Evolutionary conservation across 1,140 invertebrate species (phyloP).

Genomic region (Heliconius nattereri): DNA sequence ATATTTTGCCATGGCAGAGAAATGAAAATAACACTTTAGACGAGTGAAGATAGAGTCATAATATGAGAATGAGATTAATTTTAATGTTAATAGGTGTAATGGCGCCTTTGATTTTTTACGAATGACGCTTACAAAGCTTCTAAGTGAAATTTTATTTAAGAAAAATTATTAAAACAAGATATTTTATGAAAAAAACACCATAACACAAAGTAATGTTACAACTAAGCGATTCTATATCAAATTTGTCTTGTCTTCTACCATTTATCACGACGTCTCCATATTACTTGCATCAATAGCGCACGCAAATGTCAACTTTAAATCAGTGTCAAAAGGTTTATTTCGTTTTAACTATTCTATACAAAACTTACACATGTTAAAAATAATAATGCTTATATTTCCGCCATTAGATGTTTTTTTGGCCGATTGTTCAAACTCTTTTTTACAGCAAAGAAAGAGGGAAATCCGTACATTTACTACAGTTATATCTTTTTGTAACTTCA

Average conservation of each 20-base stretch:
- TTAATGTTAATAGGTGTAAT: too few relatives aligned
- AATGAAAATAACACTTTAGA: too few relatives aligned
- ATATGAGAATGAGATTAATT: too few relatives aligned
- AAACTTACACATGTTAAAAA: neutral
- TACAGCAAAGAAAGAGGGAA: too few relatives aligned
- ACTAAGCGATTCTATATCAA: constrained; percentile 25
- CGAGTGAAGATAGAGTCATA: too few relatives aligned
- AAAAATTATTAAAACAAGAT: neutral
- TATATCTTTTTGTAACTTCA: neutral
- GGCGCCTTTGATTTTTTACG: too few relatives aligned
- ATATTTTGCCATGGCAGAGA: too few relatives aligned
- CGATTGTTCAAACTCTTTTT: neutral
- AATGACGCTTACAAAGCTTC: too few relatives aligned
- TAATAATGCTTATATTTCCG: neutral
- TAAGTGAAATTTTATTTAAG: neutral
- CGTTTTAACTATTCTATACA: neutral
- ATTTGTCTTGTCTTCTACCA: constrained; percentile 18
- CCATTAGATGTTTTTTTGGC: neutral
- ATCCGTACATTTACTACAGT: neutral
- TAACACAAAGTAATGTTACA: constrained; percentile 22
- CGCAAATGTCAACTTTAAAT: neutral
- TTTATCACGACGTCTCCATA: constrained; percentile 22
- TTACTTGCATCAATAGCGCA: neutral
- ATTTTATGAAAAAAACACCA: constrained; percentile 12
- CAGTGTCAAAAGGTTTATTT: neutral